Evolutionary conservation across 2,888 invertebrate genomes (phyloP).

Genomic region (Drosophila imparisetae): DNA sequence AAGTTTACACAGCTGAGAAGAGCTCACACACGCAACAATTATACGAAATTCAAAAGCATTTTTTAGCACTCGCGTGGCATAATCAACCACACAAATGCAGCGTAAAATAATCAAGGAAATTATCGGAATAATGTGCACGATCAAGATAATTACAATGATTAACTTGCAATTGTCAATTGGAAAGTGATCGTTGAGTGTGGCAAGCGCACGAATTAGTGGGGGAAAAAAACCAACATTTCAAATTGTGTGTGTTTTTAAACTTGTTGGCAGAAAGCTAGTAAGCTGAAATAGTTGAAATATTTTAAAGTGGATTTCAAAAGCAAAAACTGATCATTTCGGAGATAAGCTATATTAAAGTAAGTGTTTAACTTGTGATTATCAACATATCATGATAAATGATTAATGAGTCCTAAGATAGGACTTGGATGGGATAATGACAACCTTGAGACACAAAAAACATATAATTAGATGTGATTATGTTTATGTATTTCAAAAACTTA

Average conservation of each 20-base stretch:
- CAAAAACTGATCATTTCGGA: background rate
- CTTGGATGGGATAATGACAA: background rate
- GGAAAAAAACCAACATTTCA: background rate
- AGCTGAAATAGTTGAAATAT: background rate
- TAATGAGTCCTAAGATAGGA: background rate
- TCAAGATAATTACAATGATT: constrained; percentile 6
- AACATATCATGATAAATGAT: background rate
- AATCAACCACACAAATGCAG: background rate
- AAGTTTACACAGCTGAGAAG: background rate
- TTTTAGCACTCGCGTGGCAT: background rate
- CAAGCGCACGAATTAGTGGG: background rate
- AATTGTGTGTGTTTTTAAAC: background rate
- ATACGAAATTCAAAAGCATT: background rate
- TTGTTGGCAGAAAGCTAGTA: background rate
- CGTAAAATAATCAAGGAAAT: constrained; percentile 15
- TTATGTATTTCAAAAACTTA: background rate
- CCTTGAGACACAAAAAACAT: background rate
- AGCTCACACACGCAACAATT: background rate
- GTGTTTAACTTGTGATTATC: background rate
- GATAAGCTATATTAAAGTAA: background rate
- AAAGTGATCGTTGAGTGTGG: background rate
- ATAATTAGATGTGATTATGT: background rate
- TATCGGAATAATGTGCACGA: background rate
- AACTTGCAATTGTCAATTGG: constrained; percentile 4
- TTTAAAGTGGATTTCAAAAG: background rate